These are phyloP conservation scores for Lasioglossum baleicum DNA, from an alignment of 1,140 invertebrate species.

Conservation along the genomic window DNA sequence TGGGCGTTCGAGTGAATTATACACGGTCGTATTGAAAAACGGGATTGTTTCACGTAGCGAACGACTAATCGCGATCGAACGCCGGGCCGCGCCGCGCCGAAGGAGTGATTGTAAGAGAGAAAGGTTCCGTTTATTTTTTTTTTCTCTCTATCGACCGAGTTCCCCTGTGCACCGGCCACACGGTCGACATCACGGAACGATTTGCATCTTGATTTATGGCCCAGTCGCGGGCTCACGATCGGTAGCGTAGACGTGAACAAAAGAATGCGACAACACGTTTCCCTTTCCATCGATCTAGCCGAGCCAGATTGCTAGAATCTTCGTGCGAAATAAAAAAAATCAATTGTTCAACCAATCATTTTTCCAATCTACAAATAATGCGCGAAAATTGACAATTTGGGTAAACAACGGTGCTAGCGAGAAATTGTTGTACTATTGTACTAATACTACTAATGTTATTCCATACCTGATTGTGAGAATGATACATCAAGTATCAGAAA, in stretches of 20 bases:
- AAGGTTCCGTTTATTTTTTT: slow-evolving; percentile 32
- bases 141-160: not conserved
- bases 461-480: too few relatives aligned
- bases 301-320: too few relatives aligned
- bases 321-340: too few relatives aligned
- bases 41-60: slow-evolving; percentile 1
- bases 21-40: slow-evolving; percentile 2
- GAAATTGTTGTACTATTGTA: too few relatives aligned
- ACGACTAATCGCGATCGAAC: slow-evolving; percentile 17
- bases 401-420: too few relatives aligned
- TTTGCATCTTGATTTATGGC: slow-evolving; percentile 43
- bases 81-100: too few relatives aligned
- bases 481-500: too few relatives aligned
- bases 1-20: not conserved
- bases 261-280: not conserved
- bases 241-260: slow-evolving; percentile 1
- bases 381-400: too few relatives aligned
- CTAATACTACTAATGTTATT: too few relatives aligned
- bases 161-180: slow-evolving; percentile 1
- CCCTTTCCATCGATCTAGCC: not conserved
- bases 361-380: too few relatives aligned
- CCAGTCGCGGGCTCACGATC: not conserved
- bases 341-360: too few relatives aligned
- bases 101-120: slow-evolving; percentile 31
- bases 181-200: slow-evolving; percentile 28